Evolutionary conservation across 1,140 invertebrate genomes (phyloP), one percentile per base, ranked within the genome.

Genomic region (Drosophila parabipectinata): DNA sequence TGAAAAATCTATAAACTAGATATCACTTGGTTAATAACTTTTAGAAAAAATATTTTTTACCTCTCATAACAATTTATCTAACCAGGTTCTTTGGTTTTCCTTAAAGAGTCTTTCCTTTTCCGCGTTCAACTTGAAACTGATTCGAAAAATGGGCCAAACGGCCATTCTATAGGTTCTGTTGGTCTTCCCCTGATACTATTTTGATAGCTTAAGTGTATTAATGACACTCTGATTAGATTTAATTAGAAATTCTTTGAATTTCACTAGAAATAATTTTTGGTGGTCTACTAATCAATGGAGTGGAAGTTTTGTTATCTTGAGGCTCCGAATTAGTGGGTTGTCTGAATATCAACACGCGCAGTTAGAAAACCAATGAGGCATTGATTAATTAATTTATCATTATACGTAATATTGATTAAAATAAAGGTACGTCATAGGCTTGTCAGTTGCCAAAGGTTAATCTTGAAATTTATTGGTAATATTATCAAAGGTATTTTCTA

Each of bases 221-320:
- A 73, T 73, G 72, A 56, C 45, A 73, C 24, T 45, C 3, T 41
- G 72, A 74, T 74, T 64, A 74, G 71, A 74, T 56, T 72, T 73
- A 59, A 54, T 44, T 51, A 32, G 37, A 74, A 74, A 57, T 56
- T 63, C 32, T 8, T 15, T 12, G 30, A 50, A 73, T 62, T 72
- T 62, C 52, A 44, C 30, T 30, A 15, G 47, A 63, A 56, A 44
- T 52, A 15, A 3, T 52, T 56, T 18, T 48, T 48, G 18, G 32
- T 69, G 28, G 0, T 32, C 34, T 48, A 12, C 54, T 47, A 26
- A 54, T 41, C 10, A 41, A 7, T 50, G 37, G 50, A 63, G 34
- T 30, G 54, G 28, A 64, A 45, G 10, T 30, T 7, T 7, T 30
- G 48, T 61, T 72, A 72, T 72, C 69, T 52, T 14, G 0, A 21